Evolutionary conservation across 2,888 invertebrate species (phyloP).

Genomic region (Orthosia gothica): DNA sequence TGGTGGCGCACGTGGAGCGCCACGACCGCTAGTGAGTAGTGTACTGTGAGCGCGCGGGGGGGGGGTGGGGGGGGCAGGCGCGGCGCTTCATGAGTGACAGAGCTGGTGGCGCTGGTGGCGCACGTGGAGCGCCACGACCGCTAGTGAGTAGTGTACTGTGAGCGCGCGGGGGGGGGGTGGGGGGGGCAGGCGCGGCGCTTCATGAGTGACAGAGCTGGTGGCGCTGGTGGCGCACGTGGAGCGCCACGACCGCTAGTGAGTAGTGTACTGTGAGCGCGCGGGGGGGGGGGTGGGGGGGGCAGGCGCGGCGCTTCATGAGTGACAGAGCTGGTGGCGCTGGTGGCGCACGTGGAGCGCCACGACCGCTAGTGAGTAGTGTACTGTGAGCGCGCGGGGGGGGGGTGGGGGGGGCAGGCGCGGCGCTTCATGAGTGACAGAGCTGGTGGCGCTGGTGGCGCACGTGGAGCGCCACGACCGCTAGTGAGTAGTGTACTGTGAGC

Average conservation of each 20-base stretch:
- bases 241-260: conserved; percentile 97
- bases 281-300: too few relatives aligned
- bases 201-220: conserved; percentile 97
- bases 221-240: conserved; percentile 97
- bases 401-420: too few relatives aligned
- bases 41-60: conserved; percentile 66
- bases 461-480: too few relatives aligned
- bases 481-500: too few relatives aligned
- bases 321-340: conserved; percentile 96
- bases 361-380: conserved; percentile 97
- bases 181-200: conserved; percentile 96
- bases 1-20: conserved; percentile 97
- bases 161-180: conserved; percentile 83
- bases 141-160: too few relatives aligned
- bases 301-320: conserved; percentile 96
- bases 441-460: conserved; percentile 96
- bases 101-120: conserved; percentile 96
- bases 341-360: conserved; percentile 96
- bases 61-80: too few relatives aligned
- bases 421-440: conserved; percentile 94
- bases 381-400: too few relatives aligned
- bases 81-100: conserved; percentile 97
- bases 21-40: conserved; percentile 96
- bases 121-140: conserved; percentile 97
- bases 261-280: conserved; percentile 87